Conservation (phyloP, 2,797 vertebrate species). For the Petrocephalus schoutedeni region DNA sequence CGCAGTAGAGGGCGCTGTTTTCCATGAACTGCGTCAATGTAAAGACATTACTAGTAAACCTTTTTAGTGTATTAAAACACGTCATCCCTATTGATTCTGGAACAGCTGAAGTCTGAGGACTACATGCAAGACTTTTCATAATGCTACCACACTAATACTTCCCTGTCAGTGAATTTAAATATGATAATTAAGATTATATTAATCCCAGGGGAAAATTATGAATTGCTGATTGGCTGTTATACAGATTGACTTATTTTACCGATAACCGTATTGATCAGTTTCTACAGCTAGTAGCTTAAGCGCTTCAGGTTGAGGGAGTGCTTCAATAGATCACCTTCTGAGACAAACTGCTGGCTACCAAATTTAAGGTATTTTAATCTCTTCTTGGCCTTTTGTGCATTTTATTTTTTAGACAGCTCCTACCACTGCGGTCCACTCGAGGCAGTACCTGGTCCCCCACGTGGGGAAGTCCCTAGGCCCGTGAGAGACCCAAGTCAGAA, state of each 20-base stretch:
- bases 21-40: background rate
- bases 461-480: background rate
- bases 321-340: background rate
- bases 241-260: background rate
- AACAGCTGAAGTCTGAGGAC: background rate
- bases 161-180: background rate
- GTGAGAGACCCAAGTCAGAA: background rate
- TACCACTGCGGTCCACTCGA: background rate
- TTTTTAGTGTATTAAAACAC: background rate
- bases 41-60: background rate
- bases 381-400: background rate
- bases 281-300: background rate
- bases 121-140: background rate
- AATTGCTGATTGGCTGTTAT: background rate
- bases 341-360: background rate
- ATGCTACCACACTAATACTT: background rate
- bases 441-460: background rate
- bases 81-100: background rate
- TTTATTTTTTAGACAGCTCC: background rate
- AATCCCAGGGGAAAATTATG: background rate
- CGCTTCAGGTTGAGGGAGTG: background rate
- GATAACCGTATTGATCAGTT: background rate
- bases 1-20: slow-evolving; percentile 1
- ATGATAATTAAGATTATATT: background rate
- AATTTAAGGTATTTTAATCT: background rate